phyloP scores from a whole-genome alignment of 1,140 invertebrate genomes.

The Drosophila lini region DNA sequence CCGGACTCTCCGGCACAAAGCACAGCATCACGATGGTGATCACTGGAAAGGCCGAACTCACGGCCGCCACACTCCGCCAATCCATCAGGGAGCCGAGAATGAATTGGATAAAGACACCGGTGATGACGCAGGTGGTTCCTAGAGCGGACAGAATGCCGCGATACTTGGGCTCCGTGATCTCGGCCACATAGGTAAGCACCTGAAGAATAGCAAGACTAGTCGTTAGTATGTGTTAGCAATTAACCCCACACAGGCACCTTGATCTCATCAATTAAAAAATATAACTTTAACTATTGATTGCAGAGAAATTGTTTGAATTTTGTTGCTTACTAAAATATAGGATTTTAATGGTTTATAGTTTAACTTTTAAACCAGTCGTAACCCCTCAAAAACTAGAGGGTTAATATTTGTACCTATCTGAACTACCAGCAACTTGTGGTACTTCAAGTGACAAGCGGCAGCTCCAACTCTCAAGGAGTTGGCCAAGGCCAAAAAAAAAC shows the following conservation, averaged over 20 bases:
- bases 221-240: not conserved
- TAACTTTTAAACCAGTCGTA: not conserved
- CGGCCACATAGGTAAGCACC: conserved; percentile 92
- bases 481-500: conserved; percentile 26
- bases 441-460: conserved; percentile 31
- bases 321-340: not conserved
- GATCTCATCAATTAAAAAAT: not conserved
- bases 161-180: conserved; percentile 91
- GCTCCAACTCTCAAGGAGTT: conserved; percentile 30
- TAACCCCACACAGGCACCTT: not conserved
- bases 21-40: conserved; percentile 87
- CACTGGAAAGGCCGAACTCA: conserved; percentile 88
- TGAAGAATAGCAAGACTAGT: conserved; percentile 68
- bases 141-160: conserved; percentile 90
- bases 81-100: conserved; percentile 88
- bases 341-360: not conserved
- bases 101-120: conserved; percentile 89
- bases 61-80: conserved; percentile 89
- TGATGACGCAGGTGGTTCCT: conserved; percentile 89
- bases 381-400: not conserved
- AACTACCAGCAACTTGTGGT: conserved; percentile 5
- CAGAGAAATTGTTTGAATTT: not conserved
- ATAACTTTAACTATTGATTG: not conserved
- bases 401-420: conserved; percentile 4
- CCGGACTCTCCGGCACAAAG: conserved; percentile 91